Evolutionary conservation across 2,113 vertebrate species (phyloP).

Genomic region (Rhynchomys soricoides): DNA sequence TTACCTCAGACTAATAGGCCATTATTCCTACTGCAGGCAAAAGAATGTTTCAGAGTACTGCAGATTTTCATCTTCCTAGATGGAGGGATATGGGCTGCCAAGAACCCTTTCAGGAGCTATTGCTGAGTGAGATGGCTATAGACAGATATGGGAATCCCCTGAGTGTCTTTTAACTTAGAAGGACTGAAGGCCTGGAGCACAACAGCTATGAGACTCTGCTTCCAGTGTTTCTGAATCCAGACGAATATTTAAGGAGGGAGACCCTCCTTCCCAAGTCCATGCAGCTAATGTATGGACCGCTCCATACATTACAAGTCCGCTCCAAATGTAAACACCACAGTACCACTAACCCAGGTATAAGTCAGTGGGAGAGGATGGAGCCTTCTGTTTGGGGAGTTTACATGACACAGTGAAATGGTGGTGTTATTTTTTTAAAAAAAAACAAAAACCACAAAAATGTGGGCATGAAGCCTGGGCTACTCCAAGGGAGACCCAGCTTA

Average conservation of each 20-base stretch:
- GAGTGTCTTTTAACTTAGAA: too few species aligned
- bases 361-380: not conserved
- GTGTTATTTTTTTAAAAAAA: too few species aligned
- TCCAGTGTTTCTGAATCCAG: not conserved
- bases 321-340: not conserved
- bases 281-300: too few species aligned
- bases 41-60: fast-evolving
- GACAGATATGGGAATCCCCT: not conserved
- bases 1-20: too few species aligned
- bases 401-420: not conserved
- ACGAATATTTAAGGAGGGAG: not conserved
- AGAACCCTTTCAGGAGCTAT: not conserved
- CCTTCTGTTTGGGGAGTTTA: not conserved
- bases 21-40: not conserved
- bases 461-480: fast-evolving
- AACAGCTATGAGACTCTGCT: not conserved
- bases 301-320: too few species aligned
- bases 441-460: not conserved
- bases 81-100: not conserved
- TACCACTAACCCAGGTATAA: not conserved
- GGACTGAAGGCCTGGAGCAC: not conserved
- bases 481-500: not conserved
- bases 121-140: not conserved
- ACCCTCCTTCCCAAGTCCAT: not conserved
- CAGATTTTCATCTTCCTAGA: not conserved